These are phyloP conservation scores for Carterocephalus palaemon DNA, from an alignment of 2,888 invertebrate species.

Conservation along the genomic window DNA sequence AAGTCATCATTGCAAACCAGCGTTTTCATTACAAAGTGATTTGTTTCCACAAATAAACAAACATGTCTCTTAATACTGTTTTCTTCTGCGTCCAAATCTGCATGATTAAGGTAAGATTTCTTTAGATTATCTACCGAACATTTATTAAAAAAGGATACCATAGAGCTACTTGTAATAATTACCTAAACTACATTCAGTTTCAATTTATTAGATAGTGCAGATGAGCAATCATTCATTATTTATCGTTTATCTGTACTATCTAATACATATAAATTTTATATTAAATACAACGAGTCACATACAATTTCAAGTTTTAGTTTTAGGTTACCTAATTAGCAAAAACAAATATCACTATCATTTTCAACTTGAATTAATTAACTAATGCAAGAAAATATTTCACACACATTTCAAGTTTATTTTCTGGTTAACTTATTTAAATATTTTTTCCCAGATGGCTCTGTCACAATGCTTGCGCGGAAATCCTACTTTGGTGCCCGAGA, in stretches of 20 bases:
- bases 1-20: slow-evolving; percentile 8
- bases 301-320: too few species aligned
- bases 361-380: too few species aligned
- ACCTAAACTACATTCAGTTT: too few species aligned
- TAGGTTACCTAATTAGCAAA: too few species aligned
- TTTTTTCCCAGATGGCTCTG: slow-evolving; percentile 25
- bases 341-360: too few species aligned
- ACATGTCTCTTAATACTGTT: slow-evolving; percentile 6
- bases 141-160: not conserved
- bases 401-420: not conserved
- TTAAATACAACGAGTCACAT: too few species aligned
- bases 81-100: slow-evolving; percentile 29
- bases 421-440: not conserved
- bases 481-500: slow-evolving; percentile 12
- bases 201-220: too few species aligned
- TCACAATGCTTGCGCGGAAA: slow-evolving; percentile 26
- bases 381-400: too few species aligned
- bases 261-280: too few species aligned
- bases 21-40: not conserved
- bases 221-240: too few species aligned
- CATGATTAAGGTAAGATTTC: slow-evolving; percentile 29
- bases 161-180: not conserved
- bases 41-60: not conserved
- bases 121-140: not conserved
- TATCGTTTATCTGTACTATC: too few species aligned